Conservation (phyloP, 2,113 vertebrate genomes). For the Neotoma lepida region DNA sequence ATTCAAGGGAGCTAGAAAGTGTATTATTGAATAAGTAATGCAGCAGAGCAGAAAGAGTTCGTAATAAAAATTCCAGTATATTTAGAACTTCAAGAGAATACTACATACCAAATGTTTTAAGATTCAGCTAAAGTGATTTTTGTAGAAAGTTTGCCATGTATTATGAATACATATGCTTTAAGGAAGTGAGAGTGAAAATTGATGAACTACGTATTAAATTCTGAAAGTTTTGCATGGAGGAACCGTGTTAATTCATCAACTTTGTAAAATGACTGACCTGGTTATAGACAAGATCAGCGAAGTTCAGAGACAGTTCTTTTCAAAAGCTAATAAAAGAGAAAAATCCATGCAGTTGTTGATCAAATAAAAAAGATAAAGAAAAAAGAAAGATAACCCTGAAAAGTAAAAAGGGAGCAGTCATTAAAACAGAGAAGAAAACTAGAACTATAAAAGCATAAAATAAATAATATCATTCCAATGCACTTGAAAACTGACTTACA, state of each 20-base stretch:
- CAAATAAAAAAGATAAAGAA: not conserved
- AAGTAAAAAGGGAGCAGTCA: not conserved
- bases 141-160: not conserved
- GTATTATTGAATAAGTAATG: conserved; percentile 6
- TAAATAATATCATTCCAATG: not conserved
- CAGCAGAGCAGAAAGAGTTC: not conserved
- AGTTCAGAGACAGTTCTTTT: conserved; percentile 26
- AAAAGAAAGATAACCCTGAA: not conserved
- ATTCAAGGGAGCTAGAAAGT: not conserved
- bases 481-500: not conserved
- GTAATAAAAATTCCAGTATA: not conserved
- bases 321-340: conserved; percentile 29
- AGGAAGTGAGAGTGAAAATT: conserved; percentile 5
- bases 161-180: conserved; percentile 29
- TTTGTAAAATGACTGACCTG: not conserved
- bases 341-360: not conserved
- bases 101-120: not conserved
- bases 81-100: conserved; percentile 8
- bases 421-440: conserved; percentile 7
- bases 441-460: not conserved
- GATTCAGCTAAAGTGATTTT: not conserved
- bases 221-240: not conserved
- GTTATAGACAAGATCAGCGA: not conserved
- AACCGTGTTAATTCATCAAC: not conserved
- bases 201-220: not conserved